Evolutionary conservation across 2,797 vertebrate genomes (phyloP).

Genomic region (Onychomys arenicola): DNA sequence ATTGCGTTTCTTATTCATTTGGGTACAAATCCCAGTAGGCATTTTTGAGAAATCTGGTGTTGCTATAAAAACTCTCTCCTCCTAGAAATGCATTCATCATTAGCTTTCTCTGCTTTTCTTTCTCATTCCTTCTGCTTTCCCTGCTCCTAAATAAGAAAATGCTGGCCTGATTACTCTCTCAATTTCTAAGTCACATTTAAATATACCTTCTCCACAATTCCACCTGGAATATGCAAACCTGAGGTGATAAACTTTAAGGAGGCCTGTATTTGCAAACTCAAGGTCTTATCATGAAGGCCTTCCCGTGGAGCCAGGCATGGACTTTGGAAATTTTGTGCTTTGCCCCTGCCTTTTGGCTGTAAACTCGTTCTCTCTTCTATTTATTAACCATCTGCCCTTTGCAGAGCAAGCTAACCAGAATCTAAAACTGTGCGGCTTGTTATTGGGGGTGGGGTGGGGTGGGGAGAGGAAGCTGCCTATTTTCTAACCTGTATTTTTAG

Average conservation of each 20-base stretch:
- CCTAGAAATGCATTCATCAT: constrained; percentile 73
- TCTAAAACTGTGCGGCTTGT: constrained; percentile 38
- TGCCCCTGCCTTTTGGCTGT: constrained; percentile 54
- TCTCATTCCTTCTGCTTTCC: constrained; percentile 68
- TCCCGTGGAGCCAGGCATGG: constrained; percentile 6
- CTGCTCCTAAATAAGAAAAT: constrained; percentile 65
- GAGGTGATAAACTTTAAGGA: constrained; percentile 12
- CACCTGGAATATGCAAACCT: constrained; percentile 35
- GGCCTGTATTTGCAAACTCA: background rate
- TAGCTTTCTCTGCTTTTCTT: constrained; percentile 69
- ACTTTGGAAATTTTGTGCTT: constrained; percentile 51
- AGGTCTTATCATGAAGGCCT: background rate
- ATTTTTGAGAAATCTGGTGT: constrained; percentile 75
- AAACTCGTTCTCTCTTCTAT: constrained; percentile 57
- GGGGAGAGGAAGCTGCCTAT: background rate
- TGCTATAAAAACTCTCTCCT: constrained; percentile 77
- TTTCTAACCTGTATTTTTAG: constrained; percentile 72
- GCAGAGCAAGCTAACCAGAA: constrained; percentile 38
- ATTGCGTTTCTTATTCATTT: constrained; percentile 76
- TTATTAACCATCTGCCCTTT: constrained; percentile 44
- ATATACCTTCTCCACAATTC: constrained; percentile 46
- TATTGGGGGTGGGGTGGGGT: background rate
- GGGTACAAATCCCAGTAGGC: constrained; percentile 78
- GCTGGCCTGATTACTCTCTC: constrained; percentile 58
- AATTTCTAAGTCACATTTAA: constrained; percentile 67